Evolutionary conservation across 2,888 invertebrate species (phyloP), one percentile per base, ranked within the genome.

Genomic region (Meghimatium bilineatum): DNA sequence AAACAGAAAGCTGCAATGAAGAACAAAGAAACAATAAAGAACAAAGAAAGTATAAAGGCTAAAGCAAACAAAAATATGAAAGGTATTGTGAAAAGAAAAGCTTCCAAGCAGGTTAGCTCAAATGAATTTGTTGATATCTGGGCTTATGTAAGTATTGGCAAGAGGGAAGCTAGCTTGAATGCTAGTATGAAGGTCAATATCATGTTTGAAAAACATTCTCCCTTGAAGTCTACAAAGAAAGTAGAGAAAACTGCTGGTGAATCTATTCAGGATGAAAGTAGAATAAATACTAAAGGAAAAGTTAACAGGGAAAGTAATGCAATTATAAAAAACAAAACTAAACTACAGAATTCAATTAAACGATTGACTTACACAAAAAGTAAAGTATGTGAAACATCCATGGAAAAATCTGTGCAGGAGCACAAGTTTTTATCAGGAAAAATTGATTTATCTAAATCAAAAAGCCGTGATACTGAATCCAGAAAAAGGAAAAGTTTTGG

Each of bases 151-250:
- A 84, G 88, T 36, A 87, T 90, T 76, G 86, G 89, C 14, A 90
- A 89, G 82, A 82, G 92, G 12, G 90, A 90, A 84, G 92, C 92
- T 67, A 92, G 92, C 86, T 82, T 92, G 52, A 91, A 90, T 87
- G 92, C 92, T 34, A 85, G 88, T 44, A 89, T 89, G 34, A 89
- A 88, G 83, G 88, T 91, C 34, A 90, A 91, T 79, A 90, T 91
- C 34, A 75, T 90, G 82, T 90, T 88, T 88, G 91, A 90, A 76
- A 90, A 89, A 80, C 84, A 85, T 20, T 81, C 84, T 38, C 63
- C 80, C 29, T 60, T 74, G 32, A 86, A 75, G 44, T 82, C 85
- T 23, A 82, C 71, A 52, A 86, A 79, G 49, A 87, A 86, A 78
- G 77, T 85, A 44, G 85, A 84, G 60, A 29, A 44, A 49, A 32